Percentiles rank a stretch among this genome's conserved stretches.
Conservation (phyloP, 2,888 invertebrate species). For the Acanthopleura granulata region DNA sequence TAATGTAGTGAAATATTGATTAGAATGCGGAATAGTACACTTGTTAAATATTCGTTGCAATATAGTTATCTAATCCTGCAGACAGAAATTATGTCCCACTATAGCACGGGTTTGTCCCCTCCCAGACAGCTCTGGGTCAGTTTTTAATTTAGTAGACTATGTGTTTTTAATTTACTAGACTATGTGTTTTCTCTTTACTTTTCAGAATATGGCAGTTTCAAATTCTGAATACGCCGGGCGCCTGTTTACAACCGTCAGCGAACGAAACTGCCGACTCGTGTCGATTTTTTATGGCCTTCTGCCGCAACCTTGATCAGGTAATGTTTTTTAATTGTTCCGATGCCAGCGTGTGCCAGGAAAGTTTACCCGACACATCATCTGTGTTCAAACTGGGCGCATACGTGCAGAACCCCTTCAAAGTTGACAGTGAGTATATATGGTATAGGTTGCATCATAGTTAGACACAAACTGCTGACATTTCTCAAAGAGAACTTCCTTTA, state of each 20-base stretch:
- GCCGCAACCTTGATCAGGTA: not conserved
- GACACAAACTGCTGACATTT: too few species aligned
- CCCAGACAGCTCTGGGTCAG: too few species aligned
- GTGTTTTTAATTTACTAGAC: not conserved
- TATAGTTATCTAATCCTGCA: too few species aligned
- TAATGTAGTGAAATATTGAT: too few species aligned
- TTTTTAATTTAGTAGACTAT: too few species aligned
- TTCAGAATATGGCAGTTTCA: constrained; percentile 13
- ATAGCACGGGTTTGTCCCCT: too few species aligned
- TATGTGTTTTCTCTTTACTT: not conserved
- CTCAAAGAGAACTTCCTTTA: too few species aligned
- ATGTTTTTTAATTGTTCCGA: constrained; percentile 12
- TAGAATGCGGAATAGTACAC: too few species aligned
- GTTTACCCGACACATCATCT: not conserved
- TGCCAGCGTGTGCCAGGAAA: constrained; percentile 16
- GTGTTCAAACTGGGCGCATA: not conserved
- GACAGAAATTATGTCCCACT: too few species aligned
- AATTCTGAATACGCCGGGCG: not conserved
- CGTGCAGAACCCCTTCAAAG: not conserved
- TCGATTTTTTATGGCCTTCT: constrained; percentile 3
- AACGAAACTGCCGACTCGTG: not conserved
- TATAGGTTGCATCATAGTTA: not conserved
- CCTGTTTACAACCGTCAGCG: not conserved
- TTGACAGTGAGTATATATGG: constrained; percentile 13
- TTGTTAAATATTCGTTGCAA: too few species aligned